Base-by-base conservation (phyloP, 2,797 vertebrate genomes). In the Eulemur coronatus region DNA sequence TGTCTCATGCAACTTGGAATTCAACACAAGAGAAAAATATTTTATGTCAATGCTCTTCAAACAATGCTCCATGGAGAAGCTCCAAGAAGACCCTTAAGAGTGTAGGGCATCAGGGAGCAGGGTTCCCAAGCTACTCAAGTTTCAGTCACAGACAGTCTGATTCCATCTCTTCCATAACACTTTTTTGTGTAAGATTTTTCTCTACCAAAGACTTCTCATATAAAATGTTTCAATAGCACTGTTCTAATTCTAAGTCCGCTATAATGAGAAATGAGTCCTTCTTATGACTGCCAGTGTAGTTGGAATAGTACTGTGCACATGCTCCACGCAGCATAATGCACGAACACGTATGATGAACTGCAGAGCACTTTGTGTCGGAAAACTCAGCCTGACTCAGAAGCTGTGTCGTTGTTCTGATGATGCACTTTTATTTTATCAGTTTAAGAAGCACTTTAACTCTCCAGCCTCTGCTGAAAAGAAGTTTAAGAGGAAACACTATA, bases 381-480 rank as follows among this genome's bases (percentile, higher is more conserved):
- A 73, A 15, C 20, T 85, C 50, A 50, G 72, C 81, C 92, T 90
- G 88, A 82, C 35, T 92, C 92, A 94, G 84, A 86, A 87, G 78
- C 81, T 93, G 94, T 94, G 73, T 93, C 92, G 91, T 46, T 76
- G 84, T 85, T 92, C 81, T 38, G 85, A 84, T 48, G 61, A 79
- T 81, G 28, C 8, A 73, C 38, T 94, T 96, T 84, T 63, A 61
- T 82, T 65, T 92, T 50, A 94, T 81, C 89, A 61, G 17, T 70
- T 93, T 76, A 81, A 97, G 38, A 88, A 96, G 18, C 28, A 75
- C 38, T 94, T 91, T 91, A 97, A 73, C 50, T 94, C 55, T 93
- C 88, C 35, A 75, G 38, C 41, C 28, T 84, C 46, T 94, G 52
- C 59, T 57, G 63, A 81, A 80, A 96, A 30, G 33, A 57, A 85